Conservation (phyloP, 2,888 invertebrate genomes). For the Rambutsinella grinnellia region DNA sequence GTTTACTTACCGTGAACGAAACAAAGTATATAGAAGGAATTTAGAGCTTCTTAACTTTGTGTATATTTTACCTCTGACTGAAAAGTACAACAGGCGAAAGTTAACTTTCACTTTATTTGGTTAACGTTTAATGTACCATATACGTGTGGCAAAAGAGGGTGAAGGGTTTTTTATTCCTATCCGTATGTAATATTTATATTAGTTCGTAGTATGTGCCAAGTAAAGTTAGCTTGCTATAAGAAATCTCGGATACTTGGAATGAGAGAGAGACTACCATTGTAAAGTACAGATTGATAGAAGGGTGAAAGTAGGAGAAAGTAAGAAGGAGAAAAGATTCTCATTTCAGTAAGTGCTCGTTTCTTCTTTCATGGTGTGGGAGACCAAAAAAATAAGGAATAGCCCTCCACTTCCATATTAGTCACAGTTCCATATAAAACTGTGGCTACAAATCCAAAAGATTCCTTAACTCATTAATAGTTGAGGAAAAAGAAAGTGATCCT, state of each 20-base stretch:
- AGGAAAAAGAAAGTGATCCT: slow-evolving; percentile 39
- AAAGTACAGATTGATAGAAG: slow-evolving; percentile 22
- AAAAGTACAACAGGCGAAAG: slow-evolving; percentile 24
- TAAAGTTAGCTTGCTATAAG: slow-evolving; percentile 15
- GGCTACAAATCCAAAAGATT: slow-evolving; percentile 38
- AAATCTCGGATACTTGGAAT: neutral
- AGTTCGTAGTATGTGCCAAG: slow-evolving; percentile 37
- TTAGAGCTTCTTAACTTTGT: slow-evolving; percentile 2
- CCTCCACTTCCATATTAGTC: neutral
- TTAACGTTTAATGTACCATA: neutral
- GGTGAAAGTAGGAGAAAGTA: slow-evolving; percentile 4
- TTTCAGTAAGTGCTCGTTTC: slow-evolving; percentile 48
- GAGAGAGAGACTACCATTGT: neutral
- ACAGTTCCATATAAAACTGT: neutral
- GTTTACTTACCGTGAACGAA: too few species aligned
- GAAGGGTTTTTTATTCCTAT: slow-evolving; percentile 3
- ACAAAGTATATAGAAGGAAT: neutral
- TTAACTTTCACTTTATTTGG: slow-evolving; percentile 23
- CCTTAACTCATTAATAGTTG: slow-evolving; percentile 47
- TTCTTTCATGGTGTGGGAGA: slow-evolving; percentile 3
- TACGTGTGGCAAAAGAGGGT: neutral
- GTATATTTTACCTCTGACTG: neutral
- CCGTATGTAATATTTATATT: slow-evolving; percentile 16
- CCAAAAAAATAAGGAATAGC: neutral
- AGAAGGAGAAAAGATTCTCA: slow-evolving; percentile 43